A percentile compares a stretch with the other conserved stretches of the same genome.
phyloP scores from a whole-genome alignment of 2,797 vertebrate species.

The Caiman crocodilus region DNA sequence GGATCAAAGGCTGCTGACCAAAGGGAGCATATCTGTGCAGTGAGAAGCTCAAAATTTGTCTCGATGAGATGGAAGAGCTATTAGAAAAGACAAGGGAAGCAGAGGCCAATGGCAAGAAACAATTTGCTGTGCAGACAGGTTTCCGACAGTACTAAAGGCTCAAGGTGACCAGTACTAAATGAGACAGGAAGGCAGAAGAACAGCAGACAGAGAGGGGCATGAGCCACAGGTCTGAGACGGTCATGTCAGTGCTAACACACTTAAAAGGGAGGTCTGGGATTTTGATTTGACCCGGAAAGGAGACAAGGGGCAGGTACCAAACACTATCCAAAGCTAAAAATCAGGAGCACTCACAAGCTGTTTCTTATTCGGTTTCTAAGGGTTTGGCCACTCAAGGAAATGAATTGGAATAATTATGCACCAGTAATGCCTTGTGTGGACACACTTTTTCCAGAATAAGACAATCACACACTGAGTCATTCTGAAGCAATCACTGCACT shows the following conservation, averaged over 20 bases:
- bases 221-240: not conserved
- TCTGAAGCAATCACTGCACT: not conserved
- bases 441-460: not conserved
- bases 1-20: not conserved
- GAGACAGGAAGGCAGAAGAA: not conserved
- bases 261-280: not conserved
- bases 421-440: not conserved
- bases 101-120: not conserved
- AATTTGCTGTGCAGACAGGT: not conserved
- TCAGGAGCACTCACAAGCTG: not conserved
- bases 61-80: not conserved
- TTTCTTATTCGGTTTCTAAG: not conserved
- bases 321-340: not conserved
- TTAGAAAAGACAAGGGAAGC: not conserved
- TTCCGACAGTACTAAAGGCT: not conserved
- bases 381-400: not conserved
- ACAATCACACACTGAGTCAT: too few relatives aligned
- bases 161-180: not conserved
- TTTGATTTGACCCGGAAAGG: not conserved
- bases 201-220: not conserved
- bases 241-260: not conserved
- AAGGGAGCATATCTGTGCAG: not conserved
- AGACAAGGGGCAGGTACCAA: not conserved
- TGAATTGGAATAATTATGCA: not conserved
- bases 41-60: not conserved